Conservation (phyloP, 1,140 invertebrate genomes). For the Drosophila pruinosa region DNA sequence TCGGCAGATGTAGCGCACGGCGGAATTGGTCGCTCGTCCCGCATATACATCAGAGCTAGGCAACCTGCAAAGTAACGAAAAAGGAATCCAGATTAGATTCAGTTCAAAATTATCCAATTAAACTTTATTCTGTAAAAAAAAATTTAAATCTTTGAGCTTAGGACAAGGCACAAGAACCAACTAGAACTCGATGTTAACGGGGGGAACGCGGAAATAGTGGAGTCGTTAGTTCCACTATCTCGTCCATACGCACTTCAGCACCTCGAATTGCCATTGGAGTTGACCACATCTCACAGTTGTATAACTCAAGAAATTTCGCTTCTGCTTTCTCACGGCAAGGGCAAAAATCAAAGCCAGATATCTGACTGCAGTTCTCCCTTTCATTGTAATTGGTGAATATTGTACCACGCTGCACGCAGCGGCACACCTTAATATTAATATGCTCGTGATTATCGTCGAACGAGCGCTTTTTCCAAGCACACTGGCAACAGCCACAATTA, state of each 20-base stretch:
- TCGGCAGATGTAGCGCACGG: neutral
- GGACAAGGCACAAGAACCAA: conserved; percentile 17
- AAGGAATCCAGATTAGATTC: conserved; percentile 4
- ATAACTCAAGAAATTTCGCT: conserved; percentile 68
- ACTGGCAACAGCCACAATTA: conserved; percentile 76
- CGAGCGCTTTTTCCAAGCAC: conserved; percentile 57
- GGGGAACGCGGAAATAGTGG: neutral
- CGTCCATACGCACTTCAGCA: conserved; percentile 37
- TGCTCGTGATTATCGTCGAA: conserved; percentile 38
- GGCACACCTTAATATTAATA: conserved; percentile 68
- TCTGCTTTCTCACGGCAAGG: conserved; percentile 77
- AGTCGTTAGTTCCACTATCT: conserved; percentile 48
- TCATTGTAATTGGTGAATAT: conserved; percentile 58
- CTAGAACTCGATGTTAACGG: neutral
- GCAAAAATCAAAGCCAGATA: conserved; percentile 74
- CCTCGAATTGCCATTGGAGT: conserved; percentile 28
- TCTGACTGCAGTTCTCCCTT: conserved; percentile 54
- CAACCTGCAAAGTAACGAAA: conserved; percentile 25
- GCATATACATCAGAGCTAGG: conserved; percentile 68
- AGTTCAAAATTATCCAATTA: neutral
- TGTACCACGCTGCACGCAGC: conserved; percentile 61
- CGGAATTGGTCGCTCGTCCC: conserved; percentile 46
- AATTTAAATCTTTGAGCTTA: neutral
- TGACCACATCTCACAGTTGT: conserved; percentile 64
- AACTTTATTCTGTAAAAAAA: conserved; percentile 35